Base-by-base conservation (phyloP, 2,888 invertebrate species). In the Tuta absoluta region DNA sequence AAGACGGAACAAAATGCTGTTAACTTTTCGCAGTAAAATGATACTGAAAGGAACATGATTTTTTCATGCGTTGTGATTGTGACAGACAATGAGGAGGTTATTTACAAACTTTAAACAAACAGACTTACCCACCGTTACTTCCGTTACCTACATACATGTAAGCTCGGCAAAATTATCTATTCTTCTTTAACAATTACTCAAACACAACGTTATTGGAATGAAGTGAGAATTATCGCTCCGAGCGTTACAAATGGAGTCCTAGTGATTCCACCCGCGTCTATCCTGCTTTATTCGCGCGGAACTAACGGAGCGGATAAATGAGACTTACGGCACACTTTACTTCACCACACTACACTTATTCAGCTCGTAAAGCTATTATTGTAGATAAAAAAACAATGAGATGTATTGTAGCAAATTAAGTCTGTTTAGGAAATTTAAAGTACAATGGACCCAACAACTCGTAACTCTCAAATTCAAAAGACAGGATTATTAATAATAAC, bases 261-360 rank as follows among this genome's bases (percentile, higher is more conserved):
- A 86, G 80, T 83, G 83, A 89, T 89, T 89, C 89, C 68, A 70
- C 69, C 82, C 90, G 89, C 89, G 89, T 89, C 75, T 87, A 79
- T 80, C 80, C 83, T 84, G 85, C 86, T 89, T 87, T 87, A 87
- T 89, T 89, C 88, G 80, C 87, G 85, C 86, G 86, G 88, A 85
- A 89, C 86, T 90, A 89, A 89, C 89, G 86, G 87, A 84, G 85
- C 77, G 87, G 88, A 90, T 90, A 90, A 90, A 90, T 86, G 87
- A 89, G 89, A 90, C 88, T 90, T 91, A 90, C 88, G 85, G 89
- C 86, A 85, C 86, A 87, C 88, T 91, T 89, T 87, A 89, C 86
- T 86, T 74, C 79, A 71, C 84, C 78, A 89, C 87, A 89, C 86
- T 86, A 74, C 79, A 71, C 84, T 78, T 87, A 87, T 1, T n/a